Percentiles rank a stretch among this genome's conserved stretches.
These are phyloP conservation scores for Ichneumon xanthorius DNA, from an alignment of 2,888 invertebrate genomes.

Conservation along the genomic window DNA sequence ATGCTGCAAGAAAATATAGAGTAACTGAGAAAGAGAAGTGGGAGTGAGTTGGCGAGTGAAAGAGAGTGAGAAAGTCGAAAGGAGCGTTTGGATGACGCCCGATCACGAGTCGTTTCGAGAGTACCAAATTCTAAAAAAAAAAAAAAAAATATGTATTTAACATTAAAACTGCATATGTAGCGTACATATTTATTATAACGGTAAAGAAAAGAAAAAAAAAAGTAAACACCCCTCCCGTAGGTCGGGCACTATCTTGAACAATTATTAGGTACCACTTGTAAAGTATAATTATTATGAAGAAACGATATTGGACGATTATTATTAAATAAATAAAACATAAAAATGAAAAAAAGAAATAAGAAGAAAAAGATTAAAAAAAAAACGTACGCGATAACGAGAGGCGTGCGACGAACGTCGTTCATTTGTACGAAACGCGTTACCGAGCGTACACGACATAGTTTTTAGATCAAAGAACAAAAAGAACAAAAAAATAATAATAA, in stretches of 20 bases:
- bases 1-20: constrained; percentile 51
- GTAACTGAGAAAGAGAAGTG: constrained; percentile 40
- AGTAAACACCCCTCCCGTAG: constrained; percentile 73
- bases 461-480: constrained; percentile 43
- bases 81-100: constrained; percentile 57
- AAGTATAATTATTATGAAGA: constrained; percentile 72
- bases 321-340: constrained; percentile 66
- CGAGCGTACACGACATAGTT: constrained; percentile 61
- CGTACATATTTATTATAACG: constrained; percentile 78
- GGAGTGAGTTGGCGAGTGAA: constrained; percentile 58
- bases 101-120: constrained; percentile 80
- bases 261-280: constrained; percentile 77
- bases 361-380: constrained; percentile 18
- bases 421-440: constrained; percentile 71
- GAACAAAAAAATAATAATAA: constrained; percentile 12
- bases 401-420: constrained; percentile 66
- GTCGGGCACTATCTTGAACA: constrained; percentile 80
- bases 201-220: constrained; percentile 69
- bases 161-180: constrained; percentile 79
- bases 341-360: constrained; percentile 48
- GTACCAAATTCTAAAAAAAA: constrained; percentile 83
- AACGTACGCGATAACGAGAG: constrained; percentile 64
- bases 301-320: constrained; percentile 70
- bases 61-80: constrained; percentile 67
- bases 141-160: constrained; percentile 78